Base-by-base conservation (phyloP, 2,888 invertebrate genomes). In the Vandiemenella viatica region DNA sequence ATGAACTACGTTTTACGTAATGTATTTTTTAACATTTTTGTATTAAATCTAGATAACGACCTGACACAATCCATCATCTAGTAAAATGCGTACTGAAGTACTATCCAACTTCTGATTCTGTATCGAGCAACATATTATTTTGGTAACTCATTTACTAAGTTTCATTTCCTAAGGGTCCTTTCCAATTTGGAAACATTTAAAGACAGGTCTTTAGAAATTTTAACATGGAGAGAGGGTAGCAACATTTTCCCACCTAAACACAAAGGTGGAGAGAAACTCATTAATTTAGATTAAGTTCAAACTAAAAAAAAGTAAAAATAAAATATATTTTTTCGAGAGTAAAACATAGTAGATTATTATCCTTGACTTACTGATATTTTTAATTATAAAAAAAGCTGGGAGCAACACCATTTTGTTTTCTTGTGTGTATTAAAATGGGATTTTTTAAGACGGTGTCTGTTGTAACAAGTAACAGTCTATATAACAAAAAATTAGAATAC, bases 1-100 rank as follows among this genome's bases (percentile, higher is more conserved):
- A n/a, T n/a, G n/a, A n/a, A n/a, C n/a, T n/a, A n/a, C n/a, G n/a
- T n/a, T n/a, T n/a, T n/a, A n/a, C n/a, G n/a, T n/a, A n/a, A n/a
- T n/a, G n/a, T n/a, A n/a, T n/a, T 13, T 32, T 4, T 4, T 32
- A 10, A 13, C 32, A 10, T 32, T 32, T 32, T 32, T 13, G 10
- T 13, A 32, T 32, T 37, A 46, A 49, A 44, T 51, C 51, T 53
- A 45, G 53, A 51, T 49, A 50, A 51, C 53, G 53, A 53, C 49
- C 47, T 51, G 53, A 51, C 53, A 51, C 53, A 32, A 13, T n/a
- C 32, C 32, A 32, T 32, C 32, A 26, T 13, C 26, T 26, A 26
- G 7, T 6, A 6, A n/a, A 10, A 10, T 32, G n/a, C 32, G 32
- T n/a, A n/a, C 32, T n/a, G 10, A 32, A 10, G 32, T 13, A 10